These are phyloP conservation scores for Cichlasoma orientale DNA, from an alignment of 2,797 vertebrate genomes.

Conservation along the genomic window DNA sequence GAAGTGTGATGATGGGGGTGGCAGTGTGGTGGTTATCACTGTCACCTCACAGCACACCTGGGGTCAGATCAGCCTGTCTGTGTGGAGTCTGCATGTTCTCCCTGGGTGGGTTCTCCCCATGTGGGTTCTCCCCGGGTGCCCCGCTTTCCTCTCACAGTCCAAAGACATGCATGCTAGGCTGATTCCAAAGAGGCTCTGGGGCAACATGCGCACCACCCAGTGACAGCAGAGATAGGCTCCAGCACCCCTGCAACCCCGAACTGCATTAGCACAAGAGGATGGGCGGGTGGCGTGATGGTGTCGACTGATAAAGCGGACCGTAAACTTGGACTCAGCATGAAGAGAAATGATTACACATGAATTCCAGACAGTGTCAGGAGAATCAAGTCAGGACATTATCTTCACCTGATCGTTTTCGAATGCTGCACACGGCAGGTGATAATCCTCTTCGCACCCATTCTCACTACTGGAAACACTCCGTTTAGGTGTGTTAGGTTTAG, in stretches of 20 bases:
- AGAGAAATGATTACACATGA: not conserved
- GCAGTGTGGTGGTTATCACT: not conserved
- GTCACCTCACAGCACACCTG: not conserved
- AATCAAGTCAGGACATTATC: not conserved
- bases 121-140: accelerated
- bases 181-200: not conserved
- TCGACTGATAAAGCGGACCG: not conserved
- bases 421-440: not conserved
- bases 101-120: not conserved
- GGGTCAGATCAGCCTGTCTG: not conserved
- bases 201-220: not conserved
- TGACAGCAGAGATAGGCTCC: not conserved
- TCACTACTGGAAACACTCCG: not conserved
- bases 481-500: no score
- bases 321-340: not conserved
- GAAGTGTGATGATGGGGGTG: not conserved
- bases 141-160: not conserved
- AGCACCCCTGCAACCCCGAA: not conserved
- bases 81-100: not conserved
- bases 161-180: not conserved
- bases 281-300: not conserved
- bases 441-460: not conserved
- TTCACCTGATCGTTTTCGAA: not conserved
- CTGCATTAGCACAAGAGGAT: not conserved
- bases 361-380: not conserved